Conservation (phyloP, 2,113 vertebrate genomes). For the Zootoca vivipara region DNA sequence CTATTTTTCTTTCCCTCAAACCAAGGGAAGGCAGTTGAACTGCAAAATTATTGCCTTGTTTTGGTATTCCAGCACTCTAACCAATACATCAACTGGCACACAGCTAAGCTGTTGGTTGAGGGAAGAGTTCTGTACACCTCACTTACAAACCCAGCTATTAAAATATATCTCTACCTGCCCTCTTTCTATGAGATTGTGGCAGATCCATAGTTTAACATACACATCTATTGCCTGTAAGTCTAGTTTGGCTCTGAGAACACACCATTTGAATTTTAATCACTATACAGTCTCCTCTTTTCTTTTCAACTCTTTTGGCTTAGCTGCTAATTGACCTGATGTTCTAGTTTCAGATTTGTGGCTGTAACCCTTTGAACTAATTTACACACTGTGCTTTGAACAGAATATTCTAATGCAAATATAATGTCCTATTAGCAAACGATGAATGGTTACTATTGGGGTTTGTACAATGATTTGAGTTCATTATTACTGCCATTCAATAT, state of each 20-base stretch:
- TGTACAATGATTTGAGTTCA: slow-evolving; percentile 67
- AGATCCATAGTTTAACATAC: background rate
- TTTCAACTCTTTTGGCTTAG: slow-evolving; percentile 46
- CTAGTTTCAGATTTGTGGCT: slow-evolving; percentile 56
- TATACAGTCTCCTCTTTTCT: slow-evolving; percentile 45
- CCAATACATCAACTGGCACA: background rate
- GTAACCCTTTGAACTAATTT: slow-evolving; percentile 62
- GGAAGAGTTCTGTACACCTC: background rate
- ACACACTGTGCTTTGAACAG: slow-evolving; percentile 45
- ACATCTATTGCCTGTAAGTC: background rate
- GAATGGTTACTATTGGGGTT: slow-evolving; percentile 51
- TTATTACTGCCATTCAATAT: slow-evolving; percentile 66
- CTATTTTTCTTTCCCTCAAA: background rate
- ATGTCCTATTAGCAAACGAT: slow-evolving; percentile 60
- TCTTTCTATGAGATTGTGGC: background rate
- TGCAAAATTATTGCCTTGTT: background rate
- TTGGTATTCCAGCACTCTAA: no score
- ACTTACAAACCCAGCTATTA: background rate
- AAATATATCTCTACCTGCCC: background rate
- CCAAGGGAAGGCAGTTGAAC: background rate
- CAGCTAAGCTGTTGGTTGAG: background rate
- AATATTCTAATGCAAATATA: slow-evolving; percentile 63
- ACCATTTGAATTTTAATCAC: slow-evolving; percentile 57
- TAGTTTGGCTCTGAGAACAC: background rate
- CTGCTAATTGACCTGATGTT: slow-evolving; percentile 68